These are phyloP conservation scores for Ligdia adustata DNA, from an alignment of 2,888 invertebrate species.

Conservation along the genomic window DNA sequence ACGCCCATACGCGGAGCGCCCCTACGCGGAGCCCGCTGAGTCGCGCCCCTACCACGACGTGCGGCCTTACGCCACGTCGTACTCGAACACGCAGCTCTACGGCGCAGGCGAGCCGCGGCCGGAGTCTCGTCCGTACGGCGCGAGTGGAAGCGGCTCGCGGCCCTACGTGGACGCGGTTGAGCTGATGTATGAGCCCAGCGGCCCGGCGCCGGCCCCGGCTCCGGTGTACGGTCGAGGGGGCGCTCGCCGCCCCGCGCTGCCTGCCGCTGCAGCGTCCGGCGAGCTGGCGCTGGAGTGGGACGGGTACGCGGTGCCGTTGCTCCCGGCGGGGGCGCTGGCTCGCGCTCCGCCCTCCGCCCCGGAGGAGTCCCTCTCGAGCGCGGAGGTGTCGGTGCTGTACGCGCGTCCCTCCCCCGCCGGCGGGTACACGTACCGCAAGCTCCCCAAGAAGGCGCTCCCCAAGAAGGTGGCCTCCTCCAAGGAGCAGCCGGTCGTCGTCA, in stretches of 20 bases:
- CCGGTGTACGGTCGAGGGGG: conserved; percentile 22
- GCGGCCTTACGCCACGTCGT: conserved; percentile 22
- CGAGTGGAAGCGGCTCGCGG: conserved; percentile 20
- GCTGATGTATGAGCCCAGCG: too few relatives aligned
- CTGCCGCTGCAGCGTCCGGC: conserved; percentile 1
- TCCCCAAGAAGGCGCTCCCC: conserved; percentile 14
- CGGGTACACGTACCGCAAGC: conserved; percentile 60
- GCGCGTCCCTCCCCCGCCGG: conserved; percentile 63
- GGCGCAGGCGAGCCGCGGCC: not conserved
- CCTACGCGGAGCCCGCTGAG: conserved; percentile 22
- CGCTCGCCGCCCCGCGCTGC: conserved; percentile 16
- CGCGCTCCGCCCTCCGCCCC: too few relatives aligned
- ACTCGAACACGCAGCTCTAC: conserved; percentile 28
- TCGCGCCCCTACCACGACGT: conserved; percentile 19
- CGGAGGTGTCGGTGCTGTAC: conserved; percentile 56
- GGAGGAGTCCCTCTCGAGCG: conserved; percentile 26
- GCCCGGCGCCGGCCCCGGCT: too few relatives aligned
- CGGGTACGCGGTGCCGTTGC: conserved; percentile 16
- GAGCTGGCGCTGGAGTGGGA: conserved; percentile 15
- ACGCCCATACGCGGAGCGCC: conserved; percentile 24
- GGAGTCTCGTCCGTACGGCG: conserved; percentile 14
- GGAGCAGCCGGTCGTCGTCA: conserved; percentile 55
- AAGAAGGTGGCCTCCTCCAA: conserved; percentile 36
- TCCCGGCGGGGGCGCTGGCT: conserved; percentile 34
- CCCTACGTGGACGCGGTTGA: conserved; percentile 34